Conservation (phyloP, 2,888 invertebrate species). For the Apotomis capreana region DNA sequence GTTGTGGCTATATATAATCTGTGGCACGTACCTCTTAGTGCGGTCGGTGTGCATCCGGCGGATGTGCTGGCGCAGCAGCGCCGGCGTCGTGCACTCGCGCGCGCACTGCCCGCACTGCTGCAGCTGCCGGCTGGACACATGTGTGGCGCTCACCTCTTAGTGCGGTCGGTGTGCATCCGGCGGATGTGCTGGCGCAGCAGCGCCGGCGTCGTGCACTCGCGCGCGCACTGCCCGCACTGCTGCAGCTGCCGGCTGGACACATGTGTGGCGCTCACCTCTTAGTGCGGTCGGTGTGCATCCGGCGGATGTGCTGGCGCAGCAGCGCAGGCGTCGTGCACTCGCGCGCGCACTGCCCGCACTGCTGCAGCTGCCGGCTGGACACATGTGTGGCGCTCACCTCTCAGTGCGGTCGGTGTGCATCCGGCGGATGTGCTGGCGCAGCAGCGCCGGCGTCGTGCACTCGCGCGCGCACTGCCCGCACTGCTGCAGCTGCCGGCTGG, state of each 20-base stretch:
- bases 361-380: too few species aligned
- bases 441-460: constrained; percentile 55
- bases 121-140: neutral
- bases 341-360: too few species aligned
- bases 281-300: too few species aligned
- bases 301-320: too few species aligned
- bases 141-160: too few species aligned
- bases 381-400: constrained; percentile 49
- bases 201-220: too few species aligned
- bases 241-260: too few species aligned
- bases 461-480: constrained; percentile 56
- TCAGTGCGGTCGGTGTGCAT: constrained; percentile 61
- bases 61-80: constrained; percentile 56
- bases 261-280: too few species aligned
- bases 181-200: neutral
- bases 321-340: too few species aligned
- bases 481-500: constrained; percentile 35
- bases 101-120: constrained; percentile 52
- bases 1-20: too few species aligned
- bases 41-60: constrained; percentile 60
- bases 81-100: constrained; percentile 55
- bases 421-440: constrained; percentile 54
- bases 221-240: too few species aligned
- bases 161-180: too few species aligned
- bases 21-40: constrained; percentile 56